These are phyloP conservation scores for Nibea albiflora DNA, from an alignment of 2,113 vertebrate genomes.

Conservation along the genomic window DNA sequence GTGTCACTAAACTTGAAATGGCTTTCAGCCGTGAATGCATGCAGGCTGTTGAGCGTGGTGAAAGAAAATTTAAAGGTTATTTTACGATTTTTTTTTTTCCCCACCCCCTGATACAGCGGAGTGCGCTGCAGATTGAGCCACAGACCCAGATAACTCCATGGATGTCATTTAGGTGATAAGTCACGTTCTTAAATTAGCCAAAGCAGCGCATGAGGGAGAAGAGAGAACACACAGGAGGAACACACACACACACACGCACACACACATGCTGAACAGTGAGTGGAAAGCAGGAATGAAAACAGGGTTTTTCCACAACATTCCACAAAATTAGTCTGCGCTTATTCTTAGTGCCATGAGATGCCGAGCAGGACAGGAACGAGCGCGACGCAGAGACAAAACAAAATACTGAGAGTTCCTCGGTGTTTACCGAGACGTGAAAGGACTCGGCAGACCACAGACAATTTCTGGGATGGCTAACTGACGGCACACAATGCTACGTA, in stretches of 20 bases:
- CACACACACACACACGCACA: constrained; percentile 6
- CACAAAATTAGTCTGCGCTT: constrained; percentile 45
- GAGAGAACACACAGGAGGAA: constrained; percentile 2
- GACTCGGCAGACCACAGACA: not conserved
- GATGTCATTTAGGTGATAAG: constrained; percentile 70
- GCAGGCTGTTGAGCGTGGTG: constrained; percentile 24
- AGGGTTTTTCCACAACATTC: constrained; percentile 58
- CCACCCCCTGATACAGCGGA: constrained; percentile 23
- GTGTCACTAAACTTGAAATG: constrained; percentile 38
- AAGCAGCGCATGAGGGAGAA: constrained; percentile 58
- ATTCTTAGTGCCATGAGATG: constrained; percentile 47
- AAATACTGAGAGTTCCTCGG: not conserved
- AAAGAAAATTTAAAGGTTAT: constrained; percentile 39
- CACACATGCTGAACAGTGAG: constrained; percentile 7
- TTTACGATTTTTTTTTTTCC: constrained; percentile 21
- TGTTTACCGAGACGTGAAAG: constrained; percentile 12
- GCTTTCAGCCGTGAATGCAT: constrained; percentile 39
- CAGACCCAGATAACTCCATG: constrained; percentile 46
- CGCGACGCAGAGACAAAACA: not conserved
- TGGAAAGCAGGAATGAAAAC: constrained; percentile 41
- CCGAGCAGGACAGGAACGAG: constrained; percentile 34
- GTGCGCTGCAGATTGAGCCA: constrained; percentile 60
- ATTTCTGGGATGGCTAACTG: constrained; percentile 7
- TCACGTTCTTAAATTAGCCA: constrained; percentile 74
- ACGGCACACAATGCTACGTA: not conserved